Base-by-base conservation (phyloP, 2,113 vertebrate species). In the Lasiurus cinereus region DNA sequence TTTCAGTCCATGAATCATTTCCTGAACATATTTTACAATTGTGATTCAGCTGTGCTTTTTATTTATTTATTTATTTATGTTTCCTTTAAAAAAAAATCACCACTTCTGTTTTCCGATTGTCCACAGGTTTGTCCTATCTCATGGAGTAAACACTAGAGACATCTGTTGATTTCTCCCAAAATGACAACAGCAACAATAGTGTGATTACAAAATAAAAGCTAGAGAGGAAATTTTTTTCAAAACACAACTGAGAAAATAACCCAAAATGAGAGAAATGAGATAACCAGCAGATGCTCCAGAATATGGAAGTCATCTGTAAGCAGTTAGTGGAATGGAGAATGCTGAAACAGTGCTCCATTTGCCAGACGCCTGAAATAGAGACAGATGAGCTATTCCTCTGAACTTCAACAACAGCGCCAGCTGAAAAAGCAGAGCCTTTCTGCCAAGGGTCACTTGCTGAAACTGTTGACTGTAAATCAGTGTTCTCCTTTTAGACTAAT, bases 341-440 rank as follows among this genome's bases (percentile, higher is more conserved):
- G 92, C 96, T 97, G 94, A 96, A 98, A 85, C 91, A 92, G 94
- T 97, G 97, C 94, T 97, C 94, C 96, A 92, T 97, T 92, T 97
- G 96, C 97, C 97, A 97, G 96, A 98, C 73, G 97, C 97, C 97
- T 95, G 93, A 96, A 97, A 98, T 93, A 97, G 96, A 98, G 97
- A 98, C 95, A 96, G 96, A 98, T 97, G 96, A 98, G 97, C 94
- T 94, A 93, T 95, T 96, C 95, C 96, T 97, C 96, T 97, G 95
- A 98, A 97, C 94, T 97, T 93, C 96, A 97, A 87, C 96, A 97
- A 96, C 91, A 97, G 88, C 82, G 62, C 96, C 98, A 98, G 97
- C 98, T 98, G 97, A 97, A 97, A 98, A 98, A 98, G 97, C 97
- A 98, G 94, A 96, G 95, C 94, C 86, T 97, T 97, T 96, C 95